Evolutionary conservation across 2,888 invertebrate species (phyloP), one percentile per base, ranked within the genome.

Genomic region (Chrysomela aeneicollis): DNA sequence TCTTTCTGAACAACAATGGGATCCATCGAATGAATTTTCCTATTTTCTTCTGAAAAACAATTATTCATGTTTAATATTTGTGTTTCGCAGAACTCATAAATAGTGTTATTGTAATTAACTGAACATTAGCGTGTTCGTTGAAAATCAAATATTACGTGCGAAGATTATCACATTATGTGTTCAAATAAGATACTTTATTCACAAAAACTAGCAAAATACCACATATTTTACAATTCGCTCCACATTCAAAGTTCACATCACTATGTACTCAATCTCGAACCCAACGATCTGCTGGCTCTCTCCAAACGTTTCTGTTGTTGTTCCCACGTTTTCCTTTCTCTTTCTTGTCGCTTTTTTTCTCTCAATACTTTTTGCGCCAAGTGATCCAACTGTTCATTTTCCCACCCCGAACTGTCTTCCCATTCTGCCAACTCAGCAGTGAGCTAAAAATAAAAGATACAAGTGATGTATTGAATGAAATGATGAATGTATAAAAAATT

Each of bases 361-460:
- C 79, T 74, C 30, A 82, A 65, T 6, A 77, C 74, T 63, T 77
- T 73, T 64, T 78, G 77, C 5, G 81, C 77, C 59, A 81, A 81
- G 68, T 74, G 73, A 51, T 79, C 81, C 42, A 79, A 61, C 6
- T 76, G 74, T 50, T 81, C 76, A 30, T 78, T 79, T 61, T 81
- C 82, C 81, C 82, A 82, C 6, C 80, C 81, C 9, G 74, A 72
- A 61, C 71, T 77, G 61, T 82, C 82, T 63, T 81, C 81, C 82
- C 82, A 82, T 71, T 82, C 81, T 51, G 76, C 77, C 52, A 82
- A 71, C 70, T 82, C 81, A 52, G 77, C 75, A 18, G 75, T 73
- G 71, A 73, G 71, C 76, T 76, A 63, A 59, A 74, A 71, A 32
- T 65, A 49, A 58, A 42, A 42, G 42, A 19, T n/a, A 54, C 17